Conservation (phyloP, 2,888 invertebrate species). For the Tanypteryx hageni region DNA sequence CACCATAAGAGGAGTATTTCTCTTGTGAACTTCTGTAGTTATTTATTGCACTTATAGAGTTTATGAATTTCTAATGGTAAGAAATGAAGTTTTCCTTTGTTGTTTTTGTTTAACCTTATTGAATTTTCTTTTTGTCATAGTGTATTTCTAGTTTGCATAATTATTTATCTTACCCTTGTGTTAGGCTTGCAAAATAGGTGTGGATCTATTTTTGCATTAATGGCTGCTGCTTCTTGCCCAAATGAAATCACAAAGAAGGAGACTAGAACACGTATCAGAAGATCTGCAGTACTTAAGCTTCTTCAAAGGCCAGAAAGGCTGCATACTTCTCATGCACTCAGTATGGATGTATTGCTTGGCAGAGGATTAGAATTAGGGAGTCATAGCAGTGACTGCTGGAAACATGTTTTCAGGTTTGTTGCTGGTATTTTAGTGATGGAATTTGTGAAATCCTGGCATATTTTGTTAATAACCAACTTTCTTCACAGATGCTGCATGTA, state of each 20-base stretch:
- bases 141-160: not conserved
- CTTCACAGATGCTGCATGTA: conserved; percentile 88
- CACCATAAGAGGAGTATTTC: too few relatives aligned
- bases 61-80: too few relatives aligned
- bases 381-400: conserved; percentile 96
- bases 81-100: too few relatives aligned
- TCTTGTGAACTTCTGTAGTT: too few relatives aligned
- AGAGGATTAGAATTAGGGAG: conserved; percentile 94
- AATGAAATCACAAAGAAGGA: conserved; percentile 81
- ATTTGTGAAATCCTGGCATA: conserved; percentile 55
- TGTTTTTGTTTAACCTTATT: too few relatives aligned
- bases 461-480: not conserved
- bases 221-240: conserved; percentile 93
- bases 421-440: not conserved
- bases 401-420: conserved; percentile 88
- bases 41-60: too few relatives aligned
- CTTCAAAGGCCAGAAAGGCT: conserved; percentile 76
- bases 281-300: conserved; percentile 68
- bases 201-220: conserved; percentile 90
- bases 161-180: conserved; percentile 28
- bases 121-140: conserved; percentile 49
- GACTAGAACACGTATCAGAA: conserved; percentile 67
- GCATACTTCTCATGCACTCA: conserved; percentile 92
- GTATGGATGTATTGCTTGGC: conserved; percentile 93
- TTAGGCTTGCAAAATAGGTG: conserved; percentile 91